Conservation (phyloP, 2,113 vertebrate species). For the Albula glossodonta region DNA sequence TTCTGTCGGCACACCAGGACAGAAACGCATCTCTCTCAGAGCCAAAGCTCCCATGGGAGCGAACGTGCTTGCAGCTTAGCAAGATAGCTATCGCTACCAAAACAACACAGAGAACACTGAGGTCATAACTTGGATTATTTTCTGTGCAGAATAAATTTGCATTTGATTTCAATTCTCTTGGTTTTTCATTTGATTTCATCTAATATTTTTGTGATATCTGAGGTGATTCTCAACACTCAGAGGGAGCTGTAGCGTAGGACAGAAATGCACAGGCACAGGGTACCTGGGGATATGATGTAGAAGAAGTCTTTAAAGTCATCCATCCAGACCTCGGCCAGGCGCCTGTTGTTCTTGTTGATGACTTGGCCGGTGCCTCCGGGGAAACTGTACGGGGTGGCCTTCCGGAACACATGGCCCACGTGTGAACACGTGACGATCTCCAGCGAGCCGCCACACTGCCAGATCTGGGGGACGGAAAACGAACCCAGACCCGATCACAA, state of each 20-base stretch:
- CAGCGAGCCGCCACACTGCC: conserved; percentile 94
- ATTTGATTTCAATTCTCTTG: neutral
- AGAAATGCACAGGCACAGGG: neutral
- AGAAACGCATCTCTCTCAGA: neutral
- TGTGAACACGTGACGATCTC: conserved; percentile 98
- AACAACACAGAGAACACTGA: neutral
- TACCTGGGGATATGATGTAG: conserved; percentile 98
- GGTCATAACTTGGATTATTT: neutral
- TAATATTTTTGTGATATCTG: neutral
- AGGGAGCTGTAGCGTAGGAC: conserved; percentile 12
- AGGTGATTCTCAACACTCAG: neutral
- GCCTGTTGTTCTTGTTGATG: conserved; percentile 97
- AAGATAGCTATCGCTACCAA: neutral
- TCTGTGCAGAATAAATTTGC: neutral
- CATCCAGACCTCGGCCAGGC: conserved; percentile 98
- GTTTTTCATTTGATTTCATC: neutral
- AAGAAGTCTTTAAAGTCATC: conserved; percentile 99
- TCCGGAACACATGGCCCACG: conserved; percentile 94
- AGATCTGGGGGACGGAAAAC: conserved; percentile 72
- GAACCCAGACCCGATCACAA: neutral
- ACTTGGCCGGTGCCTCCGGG: conserved; percentile 97
- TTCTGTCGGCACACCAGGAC: no score
- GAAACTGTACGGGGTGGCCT: conserved; percentile 96
- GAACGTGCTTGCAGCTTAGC: neutral
- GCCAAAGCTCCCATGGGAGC: neutral